A percentile compares a stretch with the other conserved stretches of the same genome.
These are phyloP conservation scores for Xanthia icteritia DNA, from an alignment of 2,888 invertebrate species.

Conservation along the genomic window DNA sequence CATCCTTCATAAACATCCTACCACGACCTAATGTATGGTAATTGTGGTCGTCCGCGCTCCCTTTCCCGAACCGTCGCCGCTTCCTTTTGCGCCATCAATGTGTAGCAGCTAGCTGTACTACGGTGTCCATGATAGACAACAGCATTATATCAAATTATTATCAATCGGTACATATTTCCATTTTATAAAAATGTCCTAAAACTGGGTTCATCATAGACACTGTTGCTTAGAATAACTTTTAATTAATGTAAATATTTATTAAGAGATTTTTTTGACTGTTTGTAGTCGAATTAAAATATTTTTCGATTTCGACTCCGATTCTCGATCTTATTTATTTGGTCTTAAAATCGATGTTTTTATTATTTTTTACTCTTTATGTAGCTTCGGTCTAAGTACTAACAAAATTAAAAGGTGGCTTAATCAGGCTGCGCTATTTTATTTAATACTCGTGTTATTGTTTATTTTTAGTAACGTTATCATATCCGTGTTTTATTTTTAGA, in stretches of 20 bases:
- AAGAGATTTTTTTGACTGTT: conserved; percentile 20
- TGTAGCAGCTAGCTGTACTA: conserved; percentile 38
- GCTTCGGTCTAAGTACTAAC: conserved; percentile 52
- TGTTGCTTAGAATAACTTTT: conserved; percentile 30
- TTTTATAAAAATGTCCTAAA: conserved; percentile 8
- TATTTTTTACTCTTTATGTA: conserved; percentile 34
- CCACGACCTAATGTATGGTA: conserved; percentile 61
- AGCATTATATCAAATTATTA: conserved; percentile 15
- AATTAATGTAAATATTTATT: conserved; percentile 48
- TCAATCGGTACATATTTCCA: conserved; percentile 6
- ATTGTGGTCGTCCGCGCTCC: conserved; percentile 55
- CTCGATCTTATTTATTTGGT: conserved; percentile 34
- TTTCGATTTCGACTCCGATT: conserved; percentile 21
- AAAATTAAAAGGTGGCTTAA: conserved; percentile 38
- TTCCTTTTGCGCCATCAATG: conserved; percentile 53
- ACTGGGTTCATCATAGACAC: conserved; percentile 16
- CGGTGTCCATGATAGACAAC: conserved; percentile 35
- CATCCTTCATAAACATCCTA: conserved; percentile 60
- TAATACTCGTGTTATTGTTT: conserved; percentile 56
- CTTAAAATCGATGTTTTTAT: conserved; percentile 40
- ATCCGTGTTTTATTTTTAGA: conserved; percentile 57
- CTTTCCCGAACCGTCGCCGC: conserved; percentile 56
- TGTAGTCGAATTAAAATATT: conserved; percentile 11
- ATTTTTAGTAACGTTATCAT: conserved; percentile 49
- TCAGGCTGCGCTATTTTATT: conserved; percentile 44